These are phyloP conservation scores for Benthosema pterotum DNA, from an alignment of 2,797 vertebrate species.

Conservation along the genomic window DNA sequence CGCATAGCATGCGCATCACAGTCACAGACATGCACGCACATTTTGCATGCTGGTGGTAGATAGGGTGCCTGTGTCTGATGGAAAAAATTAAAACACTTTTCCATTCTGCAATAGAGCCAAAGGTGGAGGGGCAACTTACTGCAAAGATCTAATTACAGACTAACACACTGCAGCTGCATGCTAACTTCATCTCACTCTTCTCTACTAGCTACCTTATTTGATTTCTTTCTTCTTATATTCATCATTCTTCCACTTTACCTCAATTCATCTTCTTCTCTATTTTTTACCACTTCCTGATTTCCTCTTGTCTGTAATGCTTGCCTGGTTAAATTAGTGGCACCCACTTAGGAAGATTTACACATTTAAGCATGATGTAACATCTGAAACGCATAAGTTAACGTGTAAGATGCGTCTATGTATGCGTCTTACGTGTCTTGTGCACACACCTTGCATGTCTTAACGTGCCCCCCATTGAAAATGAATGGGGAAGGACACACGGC, in stretches of 20 bases:
- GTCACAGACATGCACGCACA: constrained; percentile 20
- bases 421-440: no score
- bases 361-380: no score
- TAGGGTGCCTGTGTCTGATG: constrained; percentile 33
- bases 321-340: no score
- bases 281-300: no score
- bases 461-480: no score
- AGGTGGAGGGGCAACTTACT: constrained; percentile 43
- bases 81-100: constrained; percentile 49
- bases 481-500: no score
- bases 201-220: not conserved
- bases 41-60: not conserved
- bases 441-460: no score
- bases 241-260: constrained; percentile 7
- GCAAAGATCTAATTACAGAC: constrained; percentile 54
- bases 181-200: constrained; percentile 2
- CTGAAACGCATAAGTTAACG: no score
- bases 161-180: constrained; percentile 61
- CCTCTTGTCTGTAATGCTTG: no score
- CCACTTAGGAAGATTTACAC: no score
- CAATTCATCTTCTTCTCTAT: not conserved
- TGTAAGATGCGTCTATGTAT: no score
- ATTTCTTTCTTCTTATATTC: not conserved
- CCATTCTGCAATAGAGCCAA: constrained; percentile 21
- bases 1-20: constrained; percentile 2